Conservation (phyloP, 2,113 vertebrate species). For the Antidorcas marsupialis region DNA sequence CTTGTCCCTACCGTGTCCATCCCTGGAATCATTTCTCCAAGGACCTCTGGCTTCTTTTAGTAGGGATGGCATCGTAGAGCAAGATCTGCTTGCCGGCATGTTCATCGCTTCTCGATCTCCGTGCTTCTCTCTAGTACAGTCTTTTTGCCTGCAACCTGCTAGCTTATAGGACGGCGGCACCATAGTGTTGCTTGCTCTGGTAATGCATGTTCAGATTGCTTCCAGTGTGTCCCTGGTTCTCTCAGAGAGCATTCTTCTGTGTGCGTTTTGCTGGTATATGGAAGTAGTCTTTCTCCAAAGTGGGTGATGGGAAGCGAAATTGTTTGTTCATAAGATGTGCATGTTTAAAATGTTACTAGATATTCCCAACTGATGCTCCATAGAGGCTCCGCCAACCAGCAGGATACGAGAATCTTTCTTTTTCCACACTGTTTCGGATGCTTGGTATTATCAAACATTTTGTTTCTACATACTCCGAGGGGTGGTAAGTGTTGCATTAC, state of each 20-base stretch:
- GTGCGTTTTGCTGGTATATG: neutral
- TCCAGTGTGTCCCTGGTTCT: neutral
- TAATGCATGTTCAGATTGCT: neutral
- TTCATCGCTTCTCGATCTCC: fast-evolving
- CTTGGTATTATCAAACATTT: neutral
- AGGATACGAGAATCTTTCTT: neutral
- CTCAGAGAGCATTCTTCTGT: neutral
- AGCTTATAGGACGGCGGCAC: neutral
- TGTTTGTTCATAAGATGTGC: neutral
- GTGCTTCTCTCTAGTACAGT: neutral
- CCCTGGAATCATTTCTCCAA: neutral
- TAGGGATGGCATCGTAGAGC: neutral
- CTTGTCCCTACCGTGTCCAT: neutral
- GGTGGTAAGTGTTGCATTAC: neutral
- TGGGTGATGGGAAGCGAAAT: neutral
- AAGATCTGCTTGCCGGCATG: neutral
- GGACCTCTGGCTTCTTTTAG: neutral
- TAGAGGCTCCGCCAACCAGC: no score
- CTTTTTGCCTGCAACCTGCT: neutral
- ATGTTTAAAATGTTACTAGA: neutral
- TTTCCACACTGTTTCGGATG: neutral
- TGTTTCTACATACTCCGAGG: neutral
- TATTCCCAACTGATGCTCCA: neutral
- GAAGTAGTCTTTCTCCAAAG: neutral
- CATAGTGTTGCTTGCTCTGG: neutral